These are phyloP conservation scores for Papilio machaon DNA, from an alignment of 1,140 invertebrate species.

Conservation along the genomic window DNA sequence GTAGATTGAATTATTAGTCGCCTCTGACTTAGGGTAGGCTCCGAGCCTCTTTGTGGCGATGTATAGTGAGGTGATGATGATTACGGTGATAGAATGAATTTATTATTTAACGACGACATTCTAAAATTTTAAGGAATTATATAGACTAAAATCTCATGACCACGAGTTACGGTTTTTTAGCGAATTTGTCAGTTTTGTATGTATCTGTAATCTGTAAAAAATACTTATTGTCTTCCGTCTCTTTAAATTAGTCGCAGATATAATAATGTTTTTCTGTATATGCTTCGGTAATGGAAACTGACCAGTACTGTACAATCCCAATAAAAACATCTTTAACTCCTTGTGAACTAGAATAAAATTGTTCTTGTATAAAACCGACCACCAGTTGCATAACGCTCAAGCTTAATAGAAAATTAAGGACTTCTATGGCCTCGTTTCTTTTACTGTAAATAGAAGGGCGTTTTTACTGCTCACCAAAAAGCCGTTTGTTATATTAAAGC, in stretches of 20 bases:
- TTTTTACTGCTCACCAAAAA: constrained; percentile 16
- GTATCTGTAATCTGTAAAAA: no score
- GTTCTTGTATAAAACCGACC: neutral
- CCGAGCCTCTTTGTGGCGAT: no score
- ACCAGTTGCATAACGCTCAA: constrained; percentile 1
- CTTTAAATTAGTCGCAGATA: neutral
- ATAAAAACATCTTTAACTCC: neutral
- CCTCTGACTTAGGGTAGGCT: no score
- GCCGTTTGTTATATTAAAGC: neutral
- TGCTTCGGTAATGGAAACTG: neutral
- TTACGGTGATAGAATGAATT: neutral
- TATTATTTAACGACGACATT: no score
- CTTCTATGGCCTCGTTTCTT: neutral
- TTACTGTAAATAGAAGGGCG: constrained; percentile 10
- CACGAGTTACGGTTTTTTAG: neutral
- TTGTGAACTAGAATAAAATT: neutral
- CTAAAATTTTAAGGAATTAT: neutral
- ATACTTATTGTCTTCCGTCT: no score
- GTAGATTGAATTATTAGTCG: no score
- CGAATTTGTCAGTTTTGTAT: neutral
- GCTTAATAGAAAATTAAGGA: constrained; percentile 20
- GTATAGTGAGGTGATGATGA: no score
- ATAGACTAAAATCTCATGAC: neutral
- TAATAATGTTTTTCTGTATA: neutral
- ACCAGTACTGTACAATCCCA: neutral